Evolutionary conservation across 1,140 invertebrate genomes (phyloP).

Genomic region (Potamilus streckersoni): DNA sequence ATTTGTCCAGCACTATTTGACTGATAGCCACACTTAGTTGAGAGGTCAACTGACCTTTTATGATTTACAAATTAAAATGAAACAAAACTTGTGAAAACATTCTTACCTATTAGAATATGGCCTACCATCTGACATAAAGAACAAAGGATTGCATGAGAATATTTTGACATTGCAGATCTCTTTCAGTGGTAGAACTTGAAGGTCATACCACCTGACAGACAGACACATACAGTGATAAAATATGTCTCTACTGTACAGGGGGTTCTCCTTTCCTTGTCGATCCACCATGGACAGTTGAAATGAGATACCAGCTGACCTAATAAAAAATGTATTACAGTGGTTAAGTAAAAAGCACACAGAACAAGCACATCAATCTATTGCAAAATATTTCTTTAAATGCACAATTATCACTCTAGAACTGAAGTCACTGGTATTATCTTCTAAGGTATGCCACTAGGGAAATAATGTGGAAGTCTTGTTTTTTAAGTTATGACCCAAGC

Average conservation of each 20-base stretch:
- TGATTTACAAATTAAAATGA: too few relatives aligned
- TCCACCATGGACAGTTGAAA: constrained; percentile 50
- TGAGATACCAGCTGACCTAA: constrained; percentile 40
- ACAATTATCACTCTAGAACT: too few relatives aligned
- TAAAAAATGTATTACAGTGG: constrained; percentile 14
- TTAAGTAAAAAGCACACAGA: neutral
- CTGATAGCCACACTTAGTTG: too few relatives aligned
- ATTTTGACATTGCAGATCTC: constrained; percentile 37
- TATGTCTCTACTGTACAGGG: constrained; percentile 32
- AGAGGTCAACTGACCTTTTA: too few relatives aligned
- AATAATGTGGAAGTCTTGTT: too few relatives aligned
- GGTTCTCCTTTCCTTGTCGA: constrained; percentile 34
- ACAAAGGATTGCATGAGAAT: constrained; percentile 48
- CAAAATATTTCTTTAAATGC: too few relatives aligned
- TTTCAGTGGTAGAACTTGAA: constrained; percentile 36
- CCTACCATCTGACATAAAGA: constrained; percentile 40
- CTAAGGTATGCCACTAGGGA: too few relatives aligned
- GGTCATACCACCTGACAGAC: constrained; percentile 44
- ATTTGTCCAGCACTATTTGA: too few relatives aligned
- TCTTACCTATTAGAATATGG: constrained; percentile 42
- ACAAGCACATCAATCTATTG: too few relatives aligned
- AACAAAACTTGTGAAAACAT: too few relatives aligned
- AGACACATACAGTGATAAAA: constrained; percentile 45
- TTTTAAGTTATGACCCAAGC: too few relatives aligned
- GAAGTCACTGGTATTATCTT: too few relatives aligned